Conservation (phyloP, 2,113 vertebrate genomes). For the Ceyx cyanopectus region DNA sequence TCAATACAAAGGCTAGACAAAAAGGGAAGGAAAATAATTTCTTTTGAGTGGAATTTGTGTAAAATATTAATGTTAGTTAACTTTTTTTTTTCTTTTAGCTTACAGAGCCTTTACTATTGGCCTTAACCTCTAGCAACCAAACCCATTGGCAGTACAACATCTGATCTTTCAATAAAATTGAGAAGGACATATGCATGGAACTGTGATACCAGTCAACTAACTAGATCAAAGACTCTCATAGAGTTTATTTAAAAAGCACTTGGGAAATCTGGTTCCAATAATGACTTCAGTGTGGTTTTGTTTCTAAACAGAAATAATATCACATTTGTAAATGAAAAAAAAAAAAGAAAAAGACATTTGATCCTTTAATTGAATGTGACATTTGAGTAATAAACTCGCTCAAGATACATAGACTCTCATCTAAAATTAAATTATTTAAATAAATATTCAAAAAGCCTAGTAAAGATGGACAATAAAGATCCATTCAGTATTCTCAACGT, state of each 20-base stretch:
- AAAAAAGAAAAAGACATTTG: background rate
- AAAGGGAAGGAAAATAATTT: background rate
- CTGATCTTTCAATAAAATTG: background rate
- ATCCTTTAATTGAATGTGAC: background rate
- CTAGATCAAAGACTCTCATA: slow-evolving; percentile 65
- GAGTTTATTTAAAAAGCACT: slow-evolving; percentile 68
- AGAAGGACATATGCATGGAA: background rate
- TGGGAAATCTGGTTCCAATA: slow-evolving; percentile 59
- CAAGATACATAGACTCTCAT: background rate
- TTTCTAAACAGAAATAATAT: slow-evolving; percentile 60
- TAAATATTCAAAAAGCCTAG: background rate
- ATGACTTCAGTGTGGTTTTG: slow-evolving; percentile 58
- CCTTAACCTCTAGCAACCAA: background rate
- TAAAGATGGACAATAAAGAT: background rate
- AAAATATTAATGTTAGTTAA: background rate
- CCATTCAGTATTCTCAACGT: background rate
- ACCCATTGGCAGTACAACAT: background rate
- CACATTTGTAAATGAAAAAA: slow-evolving; percentile 40
- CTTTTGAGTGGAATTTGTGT: background rate
- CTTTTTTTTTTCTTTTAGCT: background rate
- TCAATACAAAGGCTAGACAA: background rate
- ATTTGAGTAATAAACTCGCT: background rate
- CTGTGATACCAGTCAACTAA: slow-evolving; percentile 16
- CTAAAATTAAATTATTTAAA: slow-evolving; percentile 46
- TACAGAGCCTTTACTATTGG: background rate